Base-by-base conservation (phyloP, 1,140 invertebrate genomes). In the Calephelis nemesis region DNA sequence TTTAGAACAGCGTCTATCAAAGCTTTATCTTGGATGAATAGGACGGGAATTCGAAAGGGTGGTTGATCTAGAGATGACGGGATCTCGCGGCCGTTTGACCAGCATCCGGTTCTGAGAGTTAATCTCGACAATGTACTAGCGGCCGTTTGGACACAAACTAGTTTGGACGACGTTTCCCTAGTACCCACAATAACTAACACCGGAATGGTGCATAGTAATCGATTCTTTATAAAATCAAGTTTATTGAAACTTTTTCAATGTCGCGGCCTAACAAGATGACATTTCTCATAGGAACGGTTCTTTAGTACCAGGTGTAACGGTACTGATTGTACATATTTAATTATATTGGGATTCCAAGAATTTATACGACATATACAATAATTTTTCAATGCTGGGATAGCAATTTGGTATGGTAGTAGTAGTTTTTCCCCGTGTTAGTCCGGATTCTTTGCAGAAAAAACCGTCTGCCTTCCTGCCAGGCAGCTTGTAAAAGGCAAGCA, bases 41-140 rank as follows among this genome's bases (percentile, higher is more conserved):
- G 88, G 87, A 84, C 73, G 63, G 73, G 64, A 74, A 73, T 75
- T 74, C 72, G 74, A 81, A 87, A 81, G 88, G 87, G 83, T 82
- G 82, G 81, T 19, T 79, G 84, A 82, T 78, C 78, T 83, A 84
- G 81, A 82, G 81, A 82, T 81, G 74, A 82, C 83, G 82, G 47
- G 86, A 83, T 83, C 79, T 76, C 74, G 65, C 81, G 80, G 81
- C 82, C 75, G 81, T 79, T 85, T 82, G 82, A 79, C 84, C 88
- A 91, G 87, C 87, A 89, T 89, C 89, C 87, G 85, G 89, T 91
- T 89, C 77, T 90, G 77, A 81, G 83, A 82, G 82, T 81, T 85
- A 78, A 88, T 89, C 84, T 83, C 75, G 68, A 88, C 88, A 89
- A 86, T 89, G 84, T 68, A 78, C 54, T 67, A 74, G 84, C 84